Base-by-base conservation (phyloP, 1,140 invertebrate species). In the Rhopalosiphum padi region DNA sequence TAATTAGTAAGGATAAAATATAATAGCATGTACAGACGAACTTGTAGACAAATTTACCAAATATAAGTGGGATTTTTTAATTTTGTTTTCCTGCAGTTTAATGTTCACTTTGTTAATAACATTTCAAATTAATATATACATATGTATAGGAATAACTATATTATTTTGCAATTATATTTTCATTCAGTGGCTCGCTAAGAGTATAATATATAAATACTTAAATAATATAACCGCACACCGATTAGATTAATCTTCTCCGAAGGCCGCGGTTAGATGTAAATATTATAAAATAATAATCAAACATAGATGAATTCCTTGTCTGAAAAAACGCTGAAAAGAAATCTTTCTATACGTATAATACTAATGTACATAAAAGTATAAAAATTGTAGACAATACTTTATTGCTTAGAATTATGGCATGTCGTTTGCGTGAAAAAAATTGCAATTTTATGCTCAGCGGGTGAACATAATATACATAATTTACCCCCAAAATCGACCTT, bases 91-190 rank as follows among this genome's bases (percentile, higher is more conserved):
- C 60, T 18, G 60, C 15, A 77, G n/a, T n/a, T 68, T 68, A 68
- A 77, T 77, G 30, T 77, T 77, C 60, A 77, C 60, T 77, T 77
- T 77, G 60, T 77, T 77, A 77, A n/a, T 77, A 77, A 77, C n/a
- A 77, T 77, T 77, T 77, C 60, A 77, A n/a, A 77, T 77, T 15
- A 18, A 77, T 77, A 18, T 18, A 35, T 77, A 18, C 6, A 35
- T 77, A 77, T n/a, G 5, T 25, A 41, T 85, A 85, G 23, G 22
- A 85, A 85, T 85, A 41, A 41, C 60, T 77, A 25, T 85, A 41
- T 85, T 85, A 85, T 85, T 85, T 85, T 85, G 83, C 83, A 85
- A 85, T 85, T 43, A 85, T 25, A 85, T 85, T 41, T 85, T 15
- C 41, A 85, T 85, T 85, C 11, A 43, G 11, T 41, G 41, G 22